phyloP scores from a whole-genome alignment of 2,797 vertebrate species.

The Eleutherodactylus coqui region DNA sequence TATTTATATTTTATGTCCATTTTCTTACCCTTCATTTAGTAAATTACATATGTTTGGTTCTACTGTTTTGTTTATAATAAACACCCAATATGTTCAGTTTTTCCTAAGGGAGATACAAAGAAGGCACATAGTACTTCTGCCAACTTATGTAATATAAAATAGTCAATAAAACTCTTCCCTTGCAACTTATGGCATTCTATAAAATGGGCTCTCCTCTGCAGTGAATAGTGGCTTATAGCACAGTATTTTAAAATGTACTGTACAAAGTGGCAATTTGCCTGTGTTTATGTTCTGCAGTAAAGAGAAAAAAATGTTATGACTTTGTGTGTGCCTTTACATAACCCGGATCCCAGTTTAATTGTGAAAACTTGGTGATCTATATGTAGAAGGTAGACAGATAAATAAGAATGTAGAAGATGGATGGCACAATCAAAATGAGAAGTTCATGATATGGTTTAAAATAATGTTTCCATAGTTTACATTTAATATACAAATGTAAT shows the following conservation, averaged over 20 bases:
- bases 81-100: background rate
- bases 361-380: background rate
- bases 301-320: conserved; percentile 5
- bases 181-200: conserved; percentile 21
- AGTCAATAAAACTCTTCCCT: conserved; percentile 7
- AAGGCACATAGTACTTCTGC: conserved; percentile 2
- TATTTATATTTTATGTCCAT: background rate
- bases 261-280: conserved; percentile 30
- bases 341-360: background rate
- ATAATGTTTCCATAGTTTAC: background rate
- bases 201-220: conserved; percentile 12
- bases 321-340: conserved; percentile 16
- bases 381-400: background rate
- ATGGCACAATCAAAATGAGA: background rate
- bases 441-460: background rate
- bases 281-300: conserved; percentile 17
- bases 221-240: conserved; percentile 22
- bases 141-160: conserved; percentile 19
- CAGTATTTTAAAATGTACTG: conserved; percentile 23
- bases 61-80: conserved; percentile 11
- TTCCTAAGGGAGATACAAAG: conserved; percentile 10
- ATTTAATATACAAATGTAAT: background rate
- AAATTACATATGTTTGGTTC: conserved; percentile 1
- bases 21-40: conserved; percentile 9
- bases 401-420: background rate